These are phyloP conservation scores for Acanthopleura granulata DNA, from an alignment of 2,888 invertebrate genomes.

Conservation along the genomic window DNA sequence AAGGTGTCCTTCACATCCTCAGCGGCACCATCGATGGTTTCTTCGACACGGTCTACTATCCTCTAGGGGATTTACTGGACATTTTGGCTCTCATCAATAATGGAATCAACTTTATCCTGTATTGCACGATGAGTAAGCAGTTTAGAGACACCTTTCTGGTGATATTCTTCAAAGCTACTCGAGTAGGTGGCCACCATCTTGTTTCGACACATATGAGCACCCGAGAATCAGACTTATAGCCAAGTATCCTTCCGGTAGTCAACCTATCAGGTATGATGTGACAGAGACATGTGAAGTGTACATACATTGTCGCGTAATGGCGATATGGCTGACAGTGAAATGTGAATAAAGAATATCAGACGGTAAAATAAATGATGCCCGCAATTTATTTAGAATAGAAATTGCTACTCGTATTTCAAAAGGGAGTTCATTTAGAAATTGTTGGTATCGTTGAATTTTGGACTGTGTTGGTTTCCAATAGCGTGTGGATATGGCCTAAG, in stretches of 20 bases:
- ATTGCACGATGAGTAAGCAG: conserved; percentile 94
- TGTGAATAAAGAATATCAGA: too few species aligned
- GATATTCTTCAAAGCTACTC: conserved; percentile 72
- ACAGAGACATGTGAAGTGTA: too few species aligned
- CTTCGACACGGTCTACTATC: conserved; percentile 74
- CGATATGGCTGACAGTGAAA: too few species aligned
- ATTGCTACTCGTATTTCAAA: too few species aligned
- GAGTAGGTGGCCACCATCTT: conserved; percentile 28
- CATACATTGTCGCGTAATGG: too few species aligned
- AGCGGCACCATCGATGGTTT: conserved; percentile 85
- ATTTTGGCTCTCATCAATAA: conserved; percentile 90
- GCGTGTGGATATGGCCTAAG: too few species aligned
- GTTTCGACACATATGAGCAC: conserved; percentile 36
- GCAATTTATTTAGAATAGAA: too few species aligned
- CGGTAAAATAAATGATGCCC: too few species aligned
- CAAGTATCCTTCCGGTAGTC: not conserved
- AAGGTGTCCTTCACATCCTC: conserved; percentile 80
- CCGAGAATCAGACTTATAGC: not conserved
- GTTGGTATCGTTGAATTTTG: too few species aligned
- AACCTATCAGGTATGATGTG: too few species aligned
- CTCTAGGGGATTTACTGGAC: conserved; percentile 84
- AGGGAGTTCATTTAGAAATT: too few species aligned
- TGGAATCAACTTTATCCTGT: conserved; percentile 92
- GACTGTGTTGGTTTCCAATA: too few species aligned
- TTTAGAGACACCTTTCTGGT: conserved; percentile 79